Evolutionary conservation across 1,140 invertebrate species (phyloP), one percentile per base, ranked within the genome.

Genomic region (Drosophila santomea): DNA sequence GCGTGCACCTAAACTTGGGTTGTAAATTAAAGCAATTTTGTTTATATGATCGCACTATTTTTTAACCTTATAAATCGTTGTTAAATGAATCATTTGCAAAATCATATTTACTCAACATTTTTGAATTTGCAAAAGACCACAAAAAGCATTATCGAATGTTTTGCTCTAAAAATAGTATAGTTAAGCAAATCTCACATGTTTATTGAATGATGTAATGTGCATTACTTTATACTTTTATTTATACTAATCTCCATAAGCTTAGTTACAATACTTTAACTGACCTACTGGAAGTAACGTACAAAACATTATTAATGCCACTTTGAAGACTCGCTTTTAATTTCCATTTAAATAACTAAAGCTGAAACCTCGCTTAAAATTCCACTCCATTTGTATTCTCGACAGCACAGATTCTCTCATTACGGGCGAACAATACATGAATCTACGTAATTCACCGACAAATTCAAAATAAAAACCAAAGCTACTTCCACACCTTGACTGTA

Each of bases 391-490:
- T 52, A 66, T 52, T 68, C 64, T 51, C 23, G 66, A 28, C 35
- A 55, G 17, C 48, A 39, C 50, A 56, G 41, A 48, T 71, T 57
- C 52, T 47, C 51, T 20, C 64, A 71, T 57, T 48, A 47, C 44
- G 35, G 2, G 7, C 41, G 38, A 66, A 48, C 59, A 48, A 50
- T 66, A 32, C 44, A 71, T 45, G n/a, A 57, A 57, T 74, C 50
- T 62, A 51, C 72, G 72, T 73, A 74, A 73, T 56, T 17, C 50
- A 25, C 36, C 14, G 39, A 44, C 52, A 17, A 45, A 41, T 75
- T 67, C 52, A 15, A 56, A 51, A 51, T 67, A 61, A 54, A 62
- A 62, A 23, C 44, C 28, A 44, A 54, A 41, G 62, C 66, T 55
- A 57, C 32, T 38, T 58, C 5, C 28, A 71, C 64, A 72, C 45